These are phyloP conservation scores for Dolichallabes microphthalmus DNA, from an alignment of 2,113 vertebrate species.

Conservation along the genomic window DNA sequence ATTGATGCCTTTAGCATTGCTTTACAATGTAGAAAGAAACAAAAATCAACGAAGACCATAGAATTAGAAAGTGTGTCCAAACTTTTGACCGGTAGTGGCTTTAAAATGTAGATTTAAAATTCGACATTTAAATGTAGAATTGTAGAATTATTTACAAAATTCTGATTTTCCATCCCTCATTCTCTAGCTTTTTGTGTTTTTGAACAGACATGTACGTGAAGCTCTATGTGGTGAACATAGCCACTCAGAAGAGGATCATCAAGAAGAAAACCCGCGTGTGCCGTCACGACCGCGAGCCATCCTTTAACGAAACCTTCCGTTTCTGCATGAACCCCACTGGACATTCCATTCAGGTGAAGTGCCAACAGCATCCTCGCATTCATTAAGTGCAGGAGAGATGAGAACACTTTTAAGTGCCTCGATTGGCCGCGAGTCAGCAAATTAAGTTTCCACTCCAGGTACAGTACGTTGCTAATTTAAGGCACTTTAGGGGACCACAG, in stretches of 20 bases:
- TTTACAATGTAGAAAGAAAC: too few species aligned
- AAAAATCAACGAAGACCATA: too few species aligned
- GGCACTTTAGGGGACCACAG: neutral
- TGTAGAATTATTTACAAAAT: too few species aligned
- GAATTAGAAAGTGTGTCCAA: too few species aligned
- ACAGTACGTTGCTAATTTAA: neutral
- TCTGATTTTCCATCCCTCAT: too few species aligned
- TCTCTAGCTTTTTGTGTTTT: constrained; percentile 15
- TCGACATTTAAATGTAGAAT: too few species aligned
- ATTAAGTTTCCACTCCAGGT: neutral
- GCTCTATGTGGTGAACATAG: constrained; percentile 93
- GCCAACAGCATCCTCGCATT: neutral
- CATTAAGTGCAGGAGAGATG: neutral
- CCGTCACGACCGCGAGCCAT: constrained; percentile 95
- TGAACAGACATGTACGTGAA: constrained; percentile 93
- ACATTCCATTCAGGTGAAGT: constrained; percentile 85
- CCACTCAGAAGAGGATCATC: constrained; percentile 94
- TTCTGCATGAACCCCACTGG: constrained; percentile 94
- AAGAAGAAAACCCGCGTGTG: constrained; percentile 99
- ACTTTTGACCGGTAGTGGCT: too few species aligned
- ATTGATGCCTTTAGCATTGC: too few species aligned
- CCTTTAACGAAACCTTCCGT: constrained; percentile 96
- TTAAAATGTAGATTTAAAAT: too few species aligned
- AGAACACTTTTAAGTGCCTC: neutral
- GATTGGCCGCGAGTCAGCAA: neutral